phyloP scores from a whole-genome alignment of 2,113 vertebrate species.

The Osmerus eperlanus region DNA sequence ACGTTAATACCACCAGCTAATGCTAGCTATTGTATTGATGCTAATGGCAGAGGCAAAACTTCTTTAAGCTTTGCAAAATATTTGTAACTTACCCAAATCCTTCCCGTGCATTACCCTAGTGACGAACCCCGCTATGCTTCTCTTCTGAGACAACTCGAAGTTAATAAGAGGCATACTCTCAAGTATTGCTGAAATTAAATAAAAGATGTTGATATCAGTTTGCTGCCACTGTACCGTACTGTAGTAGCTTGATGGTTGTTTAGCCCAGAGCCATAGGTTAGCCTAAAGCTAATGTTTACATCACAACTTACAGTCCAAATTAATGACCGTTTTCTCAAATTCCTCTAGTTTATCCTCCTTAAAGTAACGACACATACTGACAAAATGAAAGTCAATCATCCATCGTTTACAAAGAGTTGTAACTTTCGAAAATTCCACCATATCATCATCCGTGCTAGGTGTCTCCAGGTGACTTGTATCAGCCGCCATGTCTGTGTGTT shows the following conservation, averaged over 20 bases:
- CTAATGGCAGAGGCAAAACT: neutral
- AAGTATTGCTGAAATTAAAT: neutral
- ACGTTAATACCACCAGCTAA: too few species aligned
- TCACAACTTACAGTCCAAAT: neutral
- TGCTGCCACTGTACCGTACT: neutral
- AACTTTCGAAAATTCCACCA: neutral
- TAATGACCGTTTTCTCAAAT: neutral
- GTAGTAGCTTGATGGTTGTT: neutral
- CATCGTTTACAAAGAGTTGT: neutral
- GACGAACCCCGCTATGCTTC: neutral
- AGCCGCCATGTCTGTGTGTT: neutral
- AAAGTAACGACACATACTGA: neutral
- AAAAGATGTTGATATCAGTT: neutral
- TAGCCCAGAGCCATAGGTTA: neutral
- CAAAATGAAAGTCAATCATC: constrained; percentile 1
- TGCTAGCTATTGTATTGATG: too few species aligned
- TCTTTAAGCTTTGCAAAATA: neutral
- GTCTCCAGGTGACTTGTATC: neutral
- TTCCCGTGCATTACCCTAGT: neutral
- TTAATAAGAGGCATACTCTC: neutral
- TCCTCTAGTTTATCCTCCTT: neutral
- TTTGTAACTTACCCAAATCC: neutral
- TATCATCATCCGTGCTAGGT: neutral
- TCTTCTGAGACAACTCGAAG: neutral
- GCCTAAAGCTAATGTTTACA: neutral